Base-by-base conservation (phyloP, 2,113 vertebrate genomes). In the Rostratula benghalensis region DNA sequence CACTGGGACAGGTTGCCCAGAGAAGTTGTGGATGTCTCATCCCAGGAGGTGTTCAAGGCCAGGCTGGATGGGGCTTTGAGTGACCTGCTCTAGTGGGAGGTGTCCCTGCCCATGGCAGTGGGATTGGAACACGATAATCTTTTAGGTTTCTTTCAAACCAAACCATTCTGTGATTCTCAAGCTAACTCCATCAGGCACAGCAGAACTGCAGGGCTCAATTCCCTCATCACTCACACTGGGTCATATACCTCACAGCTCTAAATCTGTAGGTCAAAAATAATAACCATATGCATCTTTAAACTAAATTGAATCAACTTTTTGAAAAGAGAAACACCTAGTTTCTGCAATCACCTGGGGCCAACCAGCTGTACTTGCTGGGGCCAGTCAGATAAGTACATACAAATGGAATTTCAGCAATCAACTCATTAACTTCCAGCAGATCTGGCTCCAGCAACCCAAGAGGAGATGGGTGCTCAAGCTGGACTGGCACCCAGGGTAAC, bases 151-250 rank as follows among this genome's bases (percentile, higher is more conserved):
- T 59, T 59, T 13, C 33, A 24, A 24, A n/a, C 22, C 13, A 15
- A 23, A 59, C 45, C 45, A 45, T 45, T 19, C 45, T 19, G 13
- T 59, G 57, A 59, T 41, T 25, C 59, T 50, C 41, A 41, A 11
- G 10, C 31, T 35, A 25, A 64, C 13, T 23, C 8, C 1, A 10
- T 2, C 6, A 4, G 25, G 41, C 2, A 13, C 31, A 14, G 68
- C 13, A 56, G 20, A 17, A 16, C 31, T 27, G 59, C 14, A 7
- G 69, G 43, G 43, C 21, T 43, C 4, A 3, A 64, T 19, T 7
- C 35, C 6, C 48, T 17, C 48, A 13, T 31, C 51, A 6, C 57
- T 33, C 56, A 33, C 4, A 4, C 13, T 2, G 1, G 57, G 31
- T 21, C 53, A 59, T 28, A 25, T 22, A 37, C 27, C 69, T 41